These are phyloP conservation scores for Cydia amplana DNA, from an alignment of 1,140 invertebrate genomes.

Conservation along the genomic window DNA sequence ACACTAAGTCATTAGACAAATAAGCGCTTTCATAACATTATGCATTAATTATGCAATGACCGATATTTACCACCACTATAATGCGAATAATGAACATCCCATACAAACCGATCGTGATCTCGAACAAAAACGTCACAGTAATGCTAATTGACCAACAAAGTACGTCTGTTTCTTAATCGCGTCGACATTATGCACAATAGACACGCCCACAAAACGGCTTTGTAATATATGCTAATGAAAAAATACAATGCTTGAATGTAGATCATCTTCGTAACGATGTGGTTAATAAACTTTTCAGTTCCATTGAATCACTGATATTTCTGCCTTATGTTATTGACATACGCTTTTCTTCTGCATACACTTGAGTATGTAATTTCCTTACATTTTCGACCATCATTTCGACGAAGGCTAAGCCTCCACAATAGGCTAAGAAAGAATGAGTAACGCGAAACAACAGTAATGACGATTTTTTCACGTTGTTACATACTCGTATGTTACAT, in stretches of 20 bases:
- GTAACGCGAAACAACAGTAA: neutral
- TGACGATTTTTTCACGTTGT: neutral
- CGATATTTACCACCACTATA: neutral
- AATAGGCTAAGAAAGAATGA: neutral
- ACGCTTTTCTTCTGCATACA: neutral
- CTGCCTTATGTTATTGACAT: conserved; percentile 1
- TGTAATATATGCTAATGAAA: conserved; percentile 21
- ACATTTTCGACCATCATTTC: neutral
- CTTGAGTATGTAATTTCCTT: neutral
- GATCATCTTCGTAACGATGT: conserved; percentile 5
- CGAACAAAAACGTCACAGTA: conserved; percentile 28
- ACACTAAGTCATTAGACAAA: neutral
- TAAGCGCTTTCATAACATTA: neutral
- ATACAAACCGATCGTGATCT: conserved; percentile 25
- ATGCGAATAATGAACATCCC: neutral
- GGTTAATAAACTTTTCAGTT: neutral
- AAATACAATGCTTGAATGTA: conserved; percentile 17
- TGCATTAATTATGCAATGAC: conserved; percentile 3
- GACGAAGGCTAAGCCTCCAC: neutral
- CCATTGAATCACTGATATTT: neutral
- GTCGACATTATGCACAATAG: conserved; percentile 10
- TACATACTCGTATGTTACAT: no score
- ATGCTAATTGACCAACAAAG: conserved; percentile 3
- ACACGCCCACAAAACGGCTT: conserved; percentile 29
- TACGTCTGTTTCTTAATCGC: conserved; percentile 11